These are phyloP conservation scores for Acromyrmex heyeri DNA, from an alignment of 1,140 invertebrate species.

Conservation along the genomic window DNA sequence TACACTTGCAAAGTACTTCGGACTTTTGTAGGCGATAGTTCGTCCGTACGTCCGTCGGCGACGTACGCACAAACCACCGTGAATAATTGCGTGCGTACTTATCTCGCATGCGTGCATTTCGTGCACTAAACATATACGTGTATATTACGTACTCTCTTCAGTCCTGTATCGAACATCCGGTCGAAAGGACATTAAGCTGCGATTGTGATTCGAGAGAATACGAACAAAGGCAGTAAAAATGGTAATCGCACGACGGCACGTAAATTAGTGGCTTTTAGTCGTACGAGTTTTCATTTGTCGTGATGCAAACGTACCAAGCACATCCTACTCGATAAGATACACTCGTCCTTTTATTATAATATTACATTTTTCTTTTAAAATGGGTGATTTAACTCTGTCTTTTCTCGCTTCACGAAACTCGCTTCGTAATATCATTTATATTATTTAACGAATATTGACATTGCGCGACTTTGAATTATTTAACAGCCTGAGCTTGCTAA, in stretches of 20 bases:
- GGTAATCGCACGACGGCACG: not conserved
- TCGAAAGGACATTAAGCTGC: constrained; percentile 19
- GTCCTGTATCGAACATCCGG: constrained; percentile 5
- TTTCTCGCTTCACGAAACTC: not conserved
- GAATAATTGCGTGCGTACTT: constrained; percentile 63
- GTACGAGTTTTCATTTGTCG: not conserved
- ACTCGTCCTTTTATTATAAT: too few relatives aligned
- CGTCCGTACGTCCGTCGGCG: not conserved
- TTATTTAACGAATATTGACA: constrained; percentile 51
- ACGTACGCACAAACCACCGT: constrained; percentile 51
- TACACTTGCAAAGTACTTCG: constrained; percentile 29
- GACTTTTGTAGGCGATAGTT: constrained; percentile 44
- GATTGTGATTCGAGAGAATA: constrained; percentile 7
- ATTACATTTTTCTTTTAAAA: not conserved
- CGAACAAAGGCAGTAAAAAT: not conserved
- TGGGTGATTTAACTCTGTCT: not conserved
- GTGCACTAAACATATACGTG: not conserved
- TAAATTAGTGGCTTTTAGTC: constrained; percentile 34
- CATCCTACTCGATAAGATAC: not conserved
- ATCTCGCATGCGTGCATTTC: constrained; percentile 46
- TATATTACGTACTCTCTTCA: constrained; percentile 7
- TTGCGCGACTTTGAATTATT: constrained; percentile 38
- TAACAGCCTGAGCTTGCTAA: constrained; percentile 25
- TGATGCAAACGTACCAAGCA: not conserved
- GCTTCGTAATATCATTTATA: constrained; percentile 37